These are phyloP conservation scores for Cryptoprocta ferox DNA, from an alignment of 2,797 vertebrate genomes.

Conservation along the genomic window DNA sequence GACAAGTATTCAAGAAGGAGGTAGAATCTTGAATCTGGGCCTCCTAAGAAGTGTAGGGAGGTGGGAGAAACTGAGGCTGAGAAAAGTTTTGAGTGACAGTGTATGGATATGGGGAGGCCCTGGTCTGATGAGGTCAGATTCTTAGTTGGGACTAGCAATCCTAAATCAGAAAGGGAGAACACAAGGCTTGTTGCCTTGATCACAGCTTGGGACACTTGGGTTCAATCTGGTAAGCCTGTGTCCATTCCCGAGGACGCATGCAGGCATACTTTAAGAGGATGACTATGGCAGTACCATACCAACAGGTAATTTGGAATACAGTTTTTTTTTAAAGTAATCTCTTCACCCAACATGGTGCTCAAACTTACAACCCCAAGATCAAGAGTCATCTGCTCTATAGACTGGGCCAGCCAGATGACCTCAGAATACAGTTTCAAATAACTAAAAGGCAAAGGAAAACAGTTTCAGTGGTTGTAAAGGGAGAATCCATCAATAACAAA, in stretches of 20 bases:
- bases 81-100: background rate
- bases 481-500: background rate
- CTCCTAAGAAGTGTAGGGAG: background rate
- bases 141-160: background rate
- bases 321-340: background rate
- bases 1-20: background rate
- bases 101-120: background rate
- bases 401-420: background rate
- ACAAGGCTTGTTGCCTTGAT: background rate
- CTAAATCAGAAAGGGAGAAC: background rate
- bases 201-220: background rate
- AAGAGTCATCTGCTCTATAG: background rate
- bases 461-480: background rate
- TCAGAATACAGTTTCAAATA: background rate
- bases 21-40: background rate
- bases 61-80: background rate
- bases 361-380: background rate
- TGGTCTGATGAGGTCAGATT: background rate
- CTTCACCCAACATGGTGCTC: background rate
- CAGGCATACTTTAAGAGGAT: background rate
- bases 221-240: background rate
- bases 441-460: background rate
- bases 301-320: background rate
- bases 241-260: fast-evolving
- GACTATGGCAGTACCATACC: fast-evolving